Evolutionary conservation across 2,797 vertebrate genomes (phyloP), one percentile per base, ranked within the genome.

Genomic region (Esox lucius): DNA sequence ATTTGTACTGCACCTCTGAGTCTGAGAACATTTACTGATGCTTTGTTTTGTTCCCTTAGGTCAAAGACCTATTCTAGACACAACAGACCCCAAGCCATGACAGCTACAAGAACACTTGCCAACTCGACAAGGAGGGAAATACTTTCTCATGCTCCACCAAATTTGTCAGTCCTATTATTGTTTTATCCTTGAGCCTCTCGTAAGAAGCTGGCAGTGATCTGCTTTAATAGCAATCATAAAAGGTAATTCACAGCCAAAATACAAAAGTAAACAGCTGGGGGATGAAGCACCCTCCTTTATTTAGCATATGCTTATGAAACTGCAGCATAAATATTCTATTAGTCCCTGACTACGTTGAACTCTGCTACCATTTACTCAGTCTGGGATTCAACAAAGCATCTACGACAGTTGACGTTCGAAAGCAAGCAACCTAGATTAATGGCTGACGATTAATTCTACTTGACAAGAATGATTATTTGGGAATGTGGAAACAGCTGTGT

Each of bases 401-500:
- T n/a, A 39, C 17, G 39, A 12, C 35, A 2, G 67, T 68, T 8
- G n/a, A 46, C 19, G 11, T 68, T 68, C 13, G 22, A 2, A 68
- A n/a, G 22, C 13, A 24, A 69, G n/a, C 7, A 69, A 2, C 19
- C 22, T 15, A 24, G 13, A n/a, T 69, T 13, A 42, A 12, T 69
- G 35, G 13, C 19, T 13, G n/a, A 48, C 12, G 13, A 33, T 26
- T 12, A 12, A 22, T 59, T 59, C n/a, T 59, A 22, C 56, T 59
- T 22, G 22, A 24, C 24, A 8, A 59, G 8, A 12, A 59, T 11
- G 19, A 59, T 24, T 59, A 22, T 59, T 59, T 26, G 46, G 0
- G 48, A 49, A 39, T n/a, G 70, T 11, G 6, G 12, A 67, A 70
- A 33, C 59, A 68, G 56, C 35, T 56, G 72, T 33, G 68, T 33